Evolutionary conservation across 2,113 vertebrate species (phyloP).

Genomic region (Nothobranchius furzeri): DNA sequence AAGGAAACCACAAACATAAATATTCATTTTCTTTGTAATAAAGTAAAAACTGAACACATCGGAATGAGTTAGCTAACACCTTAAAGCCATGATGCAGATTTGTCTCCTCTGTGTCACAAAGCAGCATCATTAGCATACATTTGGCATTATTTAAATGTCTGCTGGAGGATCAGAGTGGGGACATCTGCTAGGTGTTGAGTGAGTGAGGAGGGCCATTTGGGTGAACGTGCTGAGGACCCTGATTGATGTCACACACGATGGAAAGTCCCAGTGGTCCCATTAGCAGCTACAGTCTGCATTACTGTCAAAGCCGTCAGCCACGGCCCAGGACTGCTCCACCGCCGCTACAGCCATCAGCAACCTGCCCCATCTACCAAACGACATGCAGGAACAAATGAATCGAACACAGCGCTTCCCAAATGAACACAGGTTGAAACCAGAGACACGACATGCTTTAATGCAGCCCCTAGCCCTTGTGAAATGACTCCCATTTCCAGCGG

Average conservation of each 20-base stretch:
- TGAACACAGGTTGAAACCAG: slow-evolving; percentile 61
- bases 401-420: slow-evolving; percentile 51
- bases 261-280: slow-evolving; percentile 74
- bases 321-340: slow-evolving; percentile 53
- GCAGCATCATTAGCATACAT: slow-evolving; percentile 61
- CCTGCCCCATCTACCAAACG: slow-evolving; percentile 43
- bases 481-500: slow-evolving; percentile 62
- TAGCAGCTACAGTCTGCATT: slow-evolving; percentile 73
- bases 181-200: slow-evolving; percentile 77
- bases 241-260: slow-evolving; percentile 72
- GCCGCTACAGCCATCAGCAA: slow-evolving; percentile 49
- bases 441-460: slow-evolving; percentile 42
- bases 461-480: slow-evolving; percentile 58
- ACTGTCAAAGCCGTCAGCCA: slow-evolving; percentile 61
- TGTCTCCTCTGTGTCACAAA: slow-evolving; percentile 49
- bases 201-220: slow-evolving; percentile 68
- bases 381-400: slow-evolving; percentile 59
- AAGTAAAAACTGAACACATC: neutral
- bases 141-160: slow-evolving; percentile 59
- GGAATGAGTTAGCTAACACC: slow-evolving; percentile 5
- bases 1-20: too few relatives aligned
- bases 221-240: slow-evolving; percentile 56
- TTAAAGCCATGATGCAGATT: slow-evolving; percentile 26
- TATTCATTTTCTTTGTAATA: neutral
- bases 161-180: slow-evolving; percentile 54